Percentiles rank a stretch among this genome's conserved stretches.
Conservation (phyloP, 2,113 vertebrate genomes). For the Vanacampus margaritifer region DNA sequence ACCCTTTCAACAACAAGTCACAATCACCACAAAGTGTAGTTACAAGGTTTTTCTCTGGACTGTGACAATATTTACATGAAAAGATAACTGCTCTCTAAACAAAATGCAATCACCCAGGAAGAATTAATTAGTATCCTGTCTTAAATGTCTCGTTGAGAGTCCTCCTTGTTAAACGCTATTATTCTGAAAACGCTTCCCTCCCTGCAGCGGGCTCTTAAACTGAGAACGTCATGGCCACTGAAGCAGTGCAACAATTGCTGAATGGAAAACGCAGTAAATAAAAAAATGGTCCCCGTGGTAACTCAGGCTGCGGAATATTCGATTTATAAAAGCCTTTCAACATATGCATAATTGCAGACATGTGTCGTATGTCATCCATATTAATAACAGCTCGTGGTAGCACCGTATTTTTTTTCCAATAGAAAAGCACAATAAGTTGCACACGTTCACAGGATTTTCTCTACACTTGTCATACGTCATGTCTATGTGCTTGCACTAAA, state of each 20-base stretch:
- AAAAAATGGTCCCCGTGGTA: neutral
- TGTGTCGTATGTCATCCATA: neutral
- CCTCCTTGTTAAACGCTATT: constrained; percentile 27
- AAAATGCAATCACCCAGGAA: constrained; percentile 22
- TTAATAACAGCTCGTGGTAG: no score
- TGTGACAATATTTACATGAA: neutral
- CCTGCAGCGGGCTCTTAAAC: constrained; percentile 18
- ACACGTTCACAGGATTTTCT: neutral
- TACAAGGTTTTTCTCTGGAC: neutral
- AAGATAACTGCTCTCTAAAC: constrained; percentile 7
- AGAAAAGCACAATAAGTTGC: no score
- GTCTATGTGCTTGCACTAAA: constrained; percentile 10
- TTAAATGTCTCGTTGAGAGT: constrained; percentile 15
- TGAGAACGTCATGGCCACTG: constrained; percentile 18
- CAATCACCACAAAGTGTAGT: neutral
- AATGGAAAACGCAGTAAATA: constrained; percentile 9
- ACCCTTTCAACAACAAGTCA: neutral
- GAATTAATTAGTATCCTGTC: constrained; percentile 42
- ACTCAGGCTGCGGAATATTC: neutral
- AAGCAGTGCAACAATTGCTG: constrained; percentile 16
- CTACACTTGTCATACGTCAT: constrained; percentile 7
- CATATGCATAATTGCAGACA: neutral
- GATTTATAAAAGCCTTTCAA: neutral
- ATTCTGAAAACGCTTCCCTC: constrained; percentile 27
- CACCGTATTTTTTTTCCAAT: no score